Base-by-base conservation (phyloP, 2,888 invertebrate genomes). In the Rhamnusium bicolor region DNA sequence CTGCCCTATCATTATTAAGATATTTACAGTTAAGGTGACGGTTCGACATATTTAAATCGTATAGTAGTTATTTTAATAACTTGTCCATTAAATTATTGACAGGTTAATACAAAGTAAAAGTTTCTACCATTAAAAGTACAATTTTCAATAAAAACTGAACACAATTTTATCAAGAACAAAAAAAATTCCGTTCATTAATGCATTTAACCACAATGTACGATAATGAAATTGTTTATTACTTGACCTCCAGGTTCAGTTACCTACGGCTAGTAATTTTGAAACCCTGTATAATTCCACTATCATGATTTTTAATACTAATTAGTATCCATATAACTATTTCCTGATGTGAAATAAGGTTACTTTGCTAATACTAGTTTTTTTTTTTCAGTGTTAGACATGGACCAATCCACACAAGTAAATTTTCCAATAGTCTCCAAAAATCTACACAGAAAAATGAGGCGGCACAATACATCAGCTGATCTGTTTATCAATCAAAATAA, bases 391-490 rank as follows among this genome's bases (percentile, higher is more conserved):
- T 62, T 71, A 76, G 79, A 71, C 47, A 81, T 81, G 79, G 85
- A 86, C 73, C 84, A 84, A 76, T 79, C 84, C 4, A 85, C 84
- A 8, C 86, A 86, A 79, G 85, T 85, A 24, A 83, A 84, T 72
- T 85, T 86, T 71, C 83, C 85, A 0, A 81, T 83, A 46, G 74
- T 80, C 24, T 62, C 78, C 2, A 91, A 74, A 87, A 83, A 80
- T 21, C 80, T 80, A 61, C 81, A 84, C 65, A 80, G 89, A 79
- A 88, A 88, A 71, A 88, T 91, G 73, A 90, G 90, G 86, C 87
- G 91, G 85, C 89, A 90, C 84, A 88, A 90, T 85, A 91, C 91
- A 2, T 84, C 86, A 14, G 88, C 89, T 54, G 91, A 91, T 72
- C 68, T 88, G 72, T 73, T 72, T 74, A 51, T 74, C 58, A 54